Evolutionary conservation across 2,888 invertebrate species (phyloP), one percentile per base, ranked within the genome.

Genomic region (Andrena haemorrhoa): DNA sequence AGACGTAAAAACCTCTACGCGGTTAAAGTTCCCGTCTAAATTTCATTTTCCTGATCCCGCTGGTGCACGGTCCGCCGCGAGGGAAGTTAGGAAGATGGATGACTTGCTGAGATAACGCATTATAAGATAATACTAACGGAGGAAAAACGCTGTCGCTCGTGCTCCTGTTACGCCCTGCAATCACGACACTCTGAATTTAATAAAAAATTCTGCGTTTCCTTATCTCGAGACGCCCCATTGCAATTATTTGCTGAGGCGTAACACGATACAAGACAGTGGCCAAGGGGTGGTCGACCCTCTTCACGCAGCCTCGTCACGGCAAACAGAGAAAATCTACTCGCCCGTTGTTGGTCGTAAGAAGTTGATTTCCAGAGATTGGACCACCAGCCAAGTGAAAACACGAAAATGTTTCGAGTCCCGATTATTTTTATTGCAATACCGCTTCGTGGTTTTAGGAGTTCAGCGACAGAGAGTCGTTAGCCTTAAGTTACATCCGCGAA

Each of bases 41-140:
- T 82, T 80, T 72, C 75, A 80, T 82, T 82, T 82, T 60, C 75
- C 49, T 33, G 78, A 69, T 74, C 70, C 69, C 47, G 49, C 20
- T 33, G 79, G 35, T 33, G 73, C 68, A 58, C 73, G 61, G n/a
- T 51, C 69, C 51, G n/a, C 10, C 29, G 41, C 60, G 53, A 51
- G 51, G 65, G 68, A 72, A 69, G 74, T 81, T 81, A 81, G 70
- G 79, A 79, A 61, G 74, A 81, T 74, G 65, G 65, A 80, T 80
- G 63, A 49, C 68, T 31, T 16, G 63, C 49, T 23, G 23, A 72
- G 72, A 64, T 80, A 78, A 64, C 80, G 29, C 66, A 72, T 65
- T 61, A 66, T 23, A 51, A 70, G 35, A 75, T 78, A 75, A 73
- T 63, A 26, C 20, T 47, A 20, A 6, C 33, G n/a, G 35, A 31